Percentiles rank a stretch among this genome's conserved stretches.
phyloP scores from a whole-genome alignment of 2,888 invertebrate genomes.

The Sinotaia quadrata region DNA sequence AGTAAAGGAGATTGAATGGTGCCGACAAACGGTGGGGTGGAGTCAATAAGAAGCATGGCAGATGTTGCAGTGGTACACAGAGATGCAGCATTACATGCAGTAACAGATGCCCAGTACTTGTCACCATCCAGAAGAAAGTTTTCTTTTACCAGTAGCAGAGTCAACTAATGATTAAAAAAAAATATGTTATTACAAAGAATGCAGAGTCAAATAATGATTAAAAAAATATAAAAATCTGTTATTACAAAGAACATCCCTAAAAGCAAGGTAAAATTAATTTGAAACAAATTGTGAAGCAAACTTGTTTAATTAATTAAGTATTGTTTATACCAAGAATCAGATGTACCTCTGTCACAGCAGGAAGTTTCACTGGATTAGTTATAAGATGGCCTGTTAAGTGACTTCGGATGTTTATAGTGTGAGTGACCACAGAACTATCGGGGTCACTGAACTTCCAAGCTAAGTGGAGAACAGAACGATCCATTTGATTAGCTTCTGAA shows the following conservation, averaged over 20 bases:
- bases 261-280: not conserved
- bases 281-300: not conserved
- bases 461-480: slow-evolving; percentile 34
- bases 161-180: slow-evolving; percentile 13
- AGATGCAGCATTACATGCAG: slow-evolving; percentile 41
- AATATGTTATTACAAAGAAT: not conserved
- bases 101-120: slow-evolving; percentile 28
- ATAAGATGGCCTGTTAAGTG: slow-evolving; percentile 28
- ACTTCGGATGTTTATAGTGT: slow-evolving; percentile 25
- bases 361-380: slow-evolving; percentile 10
- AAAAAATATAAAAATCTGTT: not conserved
- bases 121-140: slow-evolving; percentile 33
- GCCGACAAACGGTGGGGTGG: slow-evolving; percentile 47
- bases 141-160: slow-evolving; percentile 11
- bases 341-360: slow-evolving; percentile 17
- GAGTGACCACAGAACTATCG: slow-evolving; percentile 41
- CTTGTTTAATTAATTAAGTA: too few species aligned
- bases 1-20: not conserved
- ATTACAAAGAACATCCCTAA: not conserved
- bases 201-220: not conserved
- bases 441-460: slow-evolving; percentile 39
- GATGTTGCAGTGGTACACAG: slow-evolving; percentile 40
- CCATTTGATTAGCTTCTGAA: slow-evolving; percentile 22
- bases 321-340: too few species aligned
- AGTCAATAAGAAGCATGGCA: slow-evolving; percentile 42